Base-by-base conservation (phyloP, 2,113 vertebrate genomes). In the Candoia aspera region DNA sequence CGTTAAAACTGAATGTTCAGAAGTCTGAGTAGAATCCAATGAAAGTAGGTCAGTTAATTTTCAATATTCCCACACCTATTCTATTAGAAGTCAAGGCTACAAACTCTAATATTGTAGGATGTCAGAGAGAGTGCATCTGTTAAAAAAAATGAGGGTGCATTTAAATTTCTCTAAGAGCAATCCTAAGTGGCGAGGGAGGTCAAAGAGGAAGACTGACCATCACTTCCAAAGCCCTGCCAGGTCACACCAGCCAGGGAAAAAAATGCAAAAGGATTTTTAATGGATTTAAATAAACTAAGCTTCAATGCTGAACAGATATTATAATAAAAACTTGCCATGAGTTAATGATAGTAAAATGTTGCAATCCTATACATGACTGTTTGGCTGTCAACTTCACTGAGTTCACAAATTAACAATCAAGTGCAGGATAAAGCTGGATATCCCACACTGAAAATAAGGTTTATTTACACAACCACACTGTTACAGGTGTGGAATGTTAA, bases 261-360 rank as follows among this genome's bases (percentile, higher is more conserved):
- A 88, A 26, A 62, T 29, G 24, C 58, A 26, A 29, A 55, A 57
- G n/a, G 26, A 55, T 6, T 57, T 54, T 57, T 21, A 86, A 90
- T 83, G n/a, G 21, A 26, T 84, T 68, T 83, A 95, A 96, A 93
- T 93, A 96, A 89, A 89, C n/a, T 53, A 89, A 95, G 94, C 33
- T 79, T 79, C 21, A 79, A 79, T 79, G 73, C 37, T 79, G 42
- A 79, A 79, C 73, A 42, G 73, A 49, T 90, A 88, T 89, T 64
- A 23, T 19, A 49, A 49, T 89, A 89, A 68, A 89, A 89, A 64
- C 9, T 46, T 73, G 49, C 3, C 46, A 33, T 17, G 17, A 58
- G 68, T 57, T 90, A 73, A 12, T 42, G 68, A 83, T 42, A 73
- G 37, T 58, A 37, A 91, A 86, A 46, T 24, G 42, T 37, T 64